Conservation (phyloP, 1,140 invertebrate genomes). For the Drosophila chauvacae region DNA sequence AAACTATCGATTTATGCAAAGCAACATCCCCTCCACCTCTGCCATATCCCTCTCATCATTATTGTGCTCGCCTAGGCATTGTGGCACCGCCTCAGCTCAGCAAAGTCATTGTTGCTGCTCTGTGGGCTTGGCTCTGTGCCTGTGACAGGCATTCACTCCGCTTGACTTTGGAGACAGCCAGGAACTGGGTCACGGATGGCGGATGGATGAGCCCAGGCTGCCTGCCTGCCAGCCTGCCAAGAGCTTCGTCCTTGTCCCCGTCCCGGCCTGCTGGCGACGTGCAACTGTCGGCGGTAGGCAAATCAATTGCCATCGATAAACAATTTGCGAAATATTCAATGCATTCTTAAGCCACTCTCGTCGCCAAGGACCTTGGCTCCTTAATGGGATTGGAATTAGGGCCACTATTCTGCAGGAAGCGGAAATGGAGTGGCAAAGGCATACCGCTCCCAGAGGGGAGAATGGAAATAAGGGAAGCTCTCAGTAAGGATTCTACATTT, state of each 20-base stretch:
- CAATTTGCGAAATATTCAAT: constrained; percentile 54
- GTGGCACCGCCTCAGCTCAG: constrained; percentile 33
- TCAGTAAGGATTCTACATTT: neutral
- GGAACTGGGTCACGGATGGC: constrained; percentile 61
- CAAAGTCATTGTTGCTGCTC: constrained; percentile 43
- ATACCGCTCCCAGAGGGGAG: neutral
- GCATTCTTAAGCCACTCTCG: constrained; percentile 35
- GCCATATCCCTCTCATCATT: constrained; percentile 35
- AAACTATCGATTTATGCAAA: constrained; percentile 79
- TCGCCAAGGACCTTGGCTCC: constrained; percentile 4
- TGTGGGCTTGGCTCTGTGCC: constrained; percentile 34
- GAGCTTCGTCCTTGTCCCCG: constrained; percentile 57
- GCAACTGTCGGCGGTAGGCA: constrained; percentile 64
- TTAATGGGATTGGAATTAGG: constrained; percentile 27
- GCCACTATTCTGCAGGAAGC: neutral
- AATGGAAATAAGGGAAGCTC: neutral
- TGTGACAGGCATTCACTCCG: constrained; percentile 54
- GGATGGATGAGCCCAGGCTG: constrained; percentile 19
- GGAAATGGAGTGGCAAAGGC: constrained; percentile 1
- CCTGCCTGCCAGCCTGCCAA: neutral
- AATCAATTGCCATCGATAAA: constrained; percentile 55
- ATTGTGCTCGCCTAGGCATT: constrained; percentile 71
- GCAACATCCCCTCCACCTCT: constrained; percentile 7
- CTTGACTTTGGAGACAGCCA: constrained; percentile 55
- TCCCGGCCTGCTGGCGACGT: constrained; percentile 33